These are phyloP conservation scores for Erpobdella octoculata DNA, from an alignment of 2,888 invertebrate species.

Conservation along the genomic window DNA sequence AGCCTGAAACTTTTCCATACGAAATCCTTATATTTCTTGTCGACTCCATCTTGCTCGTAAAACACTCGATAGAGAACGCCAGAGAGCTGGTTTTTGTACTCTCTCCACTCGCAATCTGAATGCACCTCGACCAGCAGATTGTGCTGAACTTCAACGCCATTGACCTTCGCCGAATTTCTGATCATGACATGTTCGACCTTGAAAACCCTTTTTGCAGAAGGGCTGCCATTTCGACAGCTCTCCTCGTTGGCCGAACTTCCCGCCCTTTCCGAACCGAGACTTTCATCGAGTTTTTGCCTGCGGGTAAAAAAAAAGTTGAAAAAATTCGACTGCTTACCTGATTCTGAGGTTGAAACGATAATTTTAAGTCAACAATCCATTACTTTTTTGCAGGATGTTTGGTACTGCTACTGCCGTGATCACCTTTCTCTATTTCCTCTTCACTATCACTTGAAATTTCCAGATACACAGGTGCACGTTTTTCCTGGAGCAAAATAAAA, in stretches of 20 bases:
- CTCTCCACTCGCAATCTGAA: not conserved
- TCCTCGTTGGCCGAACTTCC: not conserved
- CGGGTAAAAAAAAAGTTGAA: too few species aligned
- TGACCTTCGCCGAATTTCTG: not conserved
- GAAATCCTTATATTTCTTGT: not conserved
- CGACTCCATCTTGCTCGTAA: not conserved
- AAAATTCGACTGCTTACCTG: not conserved
- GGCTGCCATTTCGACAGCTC: too few species aligned
- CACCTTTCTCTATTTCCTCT: not conserved
- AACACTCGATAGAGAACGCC: not conserved
- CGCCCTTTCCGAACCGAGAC: too few species aligned
- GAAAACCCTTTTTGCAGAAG: not conserved
- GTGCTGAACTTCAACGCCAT: not conserved
- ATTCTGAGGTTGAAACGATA: not conserved
- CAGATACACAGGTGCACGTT: not conserved
- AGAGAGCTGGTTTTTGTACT: not conserved
- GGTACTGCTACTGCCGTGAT: not conserved
- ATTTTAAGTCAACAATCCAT: not conserved
- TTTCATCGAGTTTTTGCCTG: too few species aligned
- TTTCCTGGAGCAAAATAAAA: not conserved
- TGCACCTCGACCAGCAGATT: not conserved
- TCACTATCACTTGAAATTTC: constrained; percentile 19
- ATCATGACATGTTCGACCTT: not conserved
- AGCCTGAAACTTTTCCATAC: not conserved
- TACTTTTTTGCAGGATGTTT: not conserved